Evolutionary conservation across 1,140 invertebrate species (phyloP).

Genomic region (Homarus americanus): DNA sequence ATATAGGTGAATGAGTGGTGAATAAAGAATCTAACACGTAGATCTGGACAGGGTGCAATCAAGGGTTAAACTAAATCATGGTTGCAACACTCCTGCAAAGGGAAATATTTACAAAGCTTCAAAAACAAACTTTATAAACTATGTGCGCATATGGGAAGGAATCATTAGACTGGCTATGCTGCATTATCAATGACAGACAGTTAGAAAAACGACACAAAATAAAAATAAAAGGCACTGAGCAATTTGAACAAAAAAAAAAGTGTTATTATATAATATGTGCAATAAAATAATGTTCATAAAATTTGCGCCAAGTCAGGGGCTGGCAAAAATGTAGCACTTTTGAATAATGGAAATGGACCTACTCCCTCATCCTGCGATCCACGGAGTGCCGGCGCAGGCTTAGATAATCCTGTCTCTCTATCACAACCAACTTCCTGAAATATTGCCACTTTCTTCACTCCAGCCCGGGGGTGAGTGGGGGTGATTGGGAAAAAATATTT

Average conservation of each 20-base stretch:
- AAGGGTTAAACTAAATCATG: slow-evolving; percentile 36
- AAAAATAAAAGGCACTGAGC: slow-evolving; percentile 55
- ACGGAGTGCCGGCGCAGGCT: slow-evolving; percentile 50
- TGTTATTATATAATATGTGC: slow-evolving; percentile 51
- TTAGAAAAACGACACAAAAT: slow-evolving; percentile 36
- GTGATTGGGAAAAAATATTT: slow-evolving; percentile 4
- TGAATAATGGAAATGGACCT: slow-evolving; percentile 59
- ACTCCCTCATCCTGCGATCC: slow-evolving; percentile 63
- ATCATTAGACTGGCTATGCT: slow-evolving; percentile 47
- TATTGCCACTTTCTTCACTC: slow-evolving; percentile 66
- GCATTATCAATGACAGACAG: slow-evolving; percentile 56
- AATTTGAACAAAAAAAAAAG: slow-evolving; percentile 58
- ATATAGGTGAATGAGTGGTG: slow-evolving; percentile 9
- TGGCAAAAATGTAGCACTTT: slow-evolving; percentile 70
- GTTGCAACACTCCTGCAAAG: slow-evolving; percentile 55
- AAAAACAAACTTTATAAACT: slow-evolving; percentile 49
- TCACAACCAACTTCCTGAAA: slow-evolving; percentile 72
- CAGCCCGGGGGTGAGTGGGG: slow-evolving; percentile 3
- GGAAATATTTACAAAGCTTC: slow-evolving; percentile 57
- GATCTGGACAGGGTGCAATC: slow-evolving; percentile 20
- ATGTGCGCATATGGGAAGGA: slow-evolving; percentile 54
- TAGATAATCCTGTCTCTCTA: slow-evolving; percentile 64
- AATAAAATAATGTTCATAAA: slow-evolving; percentile 59
- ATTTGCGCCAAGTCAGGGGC: slow-evolving; percentile 53
- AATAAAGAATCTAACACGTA: slow-evolving; percentile 23